Conservation (phyloP, 2,797 vertebrate genomes). For the Neoniphon sammara region DNA sequence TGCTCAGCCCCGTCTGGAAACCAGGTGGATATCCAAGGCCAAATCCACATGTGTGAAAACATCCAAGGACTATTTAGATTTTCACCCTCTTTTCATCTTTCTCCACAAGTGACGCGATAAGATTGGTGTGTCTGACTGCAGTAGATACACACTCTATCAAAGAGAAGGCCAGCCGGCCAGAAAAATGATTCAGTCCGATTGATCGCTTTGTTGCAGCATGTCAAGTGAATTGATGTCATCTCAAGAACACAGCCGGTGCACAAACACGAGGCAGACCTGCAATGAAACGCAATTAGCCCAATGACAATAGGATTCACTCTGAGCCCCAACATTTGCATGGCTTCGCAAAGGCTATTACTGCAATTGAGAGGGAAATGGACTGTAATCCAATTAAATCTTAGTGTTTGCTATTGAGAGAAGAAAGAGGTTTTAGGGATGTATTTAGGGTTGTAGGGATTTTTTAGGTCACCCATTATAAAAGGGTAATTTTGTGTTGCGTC, state of each 20-base stretch:
- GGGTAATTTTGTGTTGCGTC: background rate
- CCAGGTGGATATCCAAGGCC: background rate
- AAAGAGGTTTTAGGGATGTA: background rate
- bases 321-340: background rate
- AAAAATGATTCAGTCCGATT: conserved; percentile 1
- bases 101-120: background rate
- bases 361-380: conserved; percentile 1
- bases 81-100: too few species aligned
- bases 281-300: background rate
- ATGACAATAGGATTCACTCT: conserved; percentile 10
- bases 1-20: too few species aligned
- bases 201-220: background rate
- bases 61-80: background rate
- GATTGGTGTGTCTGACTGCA: background rate
- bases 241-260: background rate
- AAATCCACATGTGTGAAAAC: background rate
- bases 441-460: background rate
- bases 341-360: background rate
- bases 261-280: background rate
- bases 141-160: background rate
- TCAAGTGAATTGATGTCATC: background rate
- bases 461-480: conserved; percentile 16
- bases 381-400: conserved; percentile 11
- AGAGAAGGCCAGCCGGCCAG: background rate
- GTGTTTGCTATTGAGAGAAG: conserved; percentile 1